Evolutionary conservation across 1,140 invertebrate genomes (phyloP), one percentile per base, ranked within the genome.

Genomic region (Drosophila pandora): DNA sequence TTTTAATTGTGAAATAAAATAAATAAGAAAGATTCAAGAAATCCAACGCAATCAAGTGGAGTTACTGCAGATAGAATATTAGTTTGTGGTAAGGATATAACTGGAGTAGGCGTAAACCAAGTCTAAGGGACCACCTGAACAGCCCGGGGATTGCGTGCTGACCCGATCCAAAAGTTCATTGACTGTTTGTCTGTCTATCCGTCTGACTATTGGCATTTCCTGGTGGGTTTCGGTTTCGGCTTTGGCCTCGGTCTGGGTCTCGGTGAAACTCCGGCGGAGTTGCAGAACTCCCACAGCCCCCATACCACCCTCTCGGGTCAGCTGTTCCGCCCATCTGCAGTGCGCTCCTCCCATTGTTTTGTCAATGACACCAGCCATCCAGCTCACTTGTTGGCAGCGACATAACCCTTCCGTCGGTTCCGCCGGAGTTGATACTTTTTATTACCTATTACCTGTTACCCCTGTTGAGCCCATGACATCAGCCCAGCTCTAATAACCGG

Each of bases 401-500:
- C 61, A 59, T 79, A 75, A 64, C 53, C 70, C 41, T 59, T 49
- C 59, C 32, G 54, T 63, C 65, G 71, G 76, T 76, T 71, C 62
- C 67, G 49, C 64, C 64, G 60, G 72, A 78, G 62, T 64, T 52
- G 63, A 64, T 67, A 67, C 58, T 62, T 61, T 47, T 47, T 60
- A 22, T 37, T 34, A 5, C 5, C 48, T 69, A 13, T 75, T 23
- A 22, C 21, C 41, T 13, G 52, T 39, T 55, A 34, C 34, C 17
- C 39, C 52, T 21, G 22, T 34, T 48, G 54, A 55, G 59, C 41
- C 80, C 75, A 87, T 87, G 82, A 87, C 82, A 87, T 87, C 82
- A 87, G 82, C 78, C 79, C 75, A 87, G 82, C 78, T 82, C 75
- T 49, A 88, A 75, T 78, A 78, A 87, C 82, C 82, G 84, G 82